phyloP scores from a whole-genome alignment of 2,113 vertebrate species.

The Rhombomys opimus region DNA sequence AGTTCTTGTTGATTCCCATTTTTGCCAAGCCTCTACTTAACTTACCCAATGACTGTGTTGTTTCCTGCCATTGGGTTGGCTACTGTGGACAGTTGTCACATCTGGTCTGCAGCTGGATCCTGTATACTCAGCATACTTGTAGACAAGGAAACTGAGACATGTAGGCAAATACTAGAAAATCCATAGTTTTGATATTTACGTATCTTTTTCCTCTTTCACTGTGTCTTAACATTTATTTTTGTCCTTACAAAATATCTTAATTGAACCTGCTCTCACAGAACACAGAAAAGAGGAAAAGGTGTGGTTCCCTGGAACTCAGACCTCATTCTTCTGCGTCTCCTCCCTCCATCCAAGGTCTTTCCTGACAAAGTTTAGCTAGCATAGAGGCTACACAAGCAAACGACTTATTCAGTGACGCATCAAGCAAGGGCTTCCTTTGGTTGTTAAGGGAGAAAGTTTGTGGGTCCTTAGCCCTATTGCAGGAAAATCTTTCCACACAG shows the following conservation, averaged over 20 bases:
- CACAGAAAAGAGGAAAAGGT: background rate
- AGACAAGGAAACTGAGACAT: background rate
- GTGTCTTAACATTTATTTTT: background rate
- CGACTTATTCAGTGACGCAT: background rate
- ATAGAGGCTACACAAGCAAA: background rate
- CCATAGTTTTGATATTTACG: background rate
- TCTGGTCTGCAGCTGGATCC: background rate
- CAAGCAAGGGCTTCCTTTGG: background rate
- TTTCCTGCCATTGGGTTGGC: background rate
- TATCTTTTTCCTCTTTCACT: background rate
- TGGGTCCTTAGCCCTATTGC: background rate
- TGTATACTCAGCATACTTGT: background rate
- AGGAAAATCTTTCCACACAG: conserved; percentile 35
- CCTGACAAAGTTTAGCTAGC: background rate
- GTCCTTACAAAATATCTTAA: background rate
- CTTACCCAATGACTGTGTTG: background rate
- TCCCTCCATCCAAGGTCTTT: background rate
- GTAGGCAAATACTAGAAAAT: background rate
- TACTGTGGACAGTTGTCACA: background rate
- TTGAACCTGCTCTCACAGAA: background rate
- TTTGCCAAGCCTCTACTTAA: background rate
- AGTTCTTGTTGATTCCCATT: background rate
- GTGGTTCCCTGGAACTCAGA: background rate
- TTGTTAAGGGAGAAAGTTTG: conserved; percentile 34
- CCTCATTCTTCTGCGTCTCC: background rate